A percentile compares a stretch with the other conserved stretches of the same genome.
phyloP scores from a whole-genome alignment of 2,888 invertebrate species.

The Xylota segnis region DNA sequence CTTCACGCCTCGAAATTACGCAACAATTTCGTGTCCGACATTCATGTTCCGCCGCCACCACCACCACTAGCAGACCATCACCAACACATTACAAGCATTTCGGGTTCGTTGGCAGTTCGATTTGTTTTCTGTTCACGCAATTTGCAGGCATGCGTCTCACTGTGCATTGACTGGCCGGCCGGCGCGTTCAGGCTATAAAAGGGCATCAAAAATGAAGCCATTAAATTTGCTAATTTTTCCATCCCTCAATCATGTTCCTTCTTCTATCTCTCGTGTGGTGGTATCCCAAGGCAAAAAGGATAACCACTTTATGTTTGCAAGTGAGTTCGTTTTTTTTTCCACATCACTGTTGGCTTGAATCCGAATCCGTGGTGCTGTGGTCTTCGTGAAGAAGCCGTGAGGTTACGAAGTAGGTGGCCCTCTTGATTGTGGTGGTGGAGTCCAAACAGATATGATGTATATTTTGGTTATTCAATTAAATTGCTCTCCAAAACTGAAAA shows the following conservation, averaged over 20 bases:
- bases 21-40: constrained; percentile 83
- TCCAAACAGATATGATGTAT: constrained; percentile 55
- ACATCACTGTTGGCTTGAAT: constrained; percentile 15
- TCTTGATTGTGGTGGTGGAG: constrained; percentile 48
- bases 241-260: constrained; percentile 75
- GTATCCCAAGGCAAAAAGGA: constrained; percentile 69
- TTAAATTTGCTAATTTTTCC: constrained; percentile 77
- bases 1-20: constrained; percentile 85
- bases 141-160: constrained; percentile 72
- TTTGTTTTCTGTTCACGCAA: constrained; percentile 77
- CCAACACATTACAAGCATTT: constrained; percentile 58
- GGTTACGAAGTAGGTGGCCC: constrained; percentile 75
- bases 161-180: constrained; percentile 22
- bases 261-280: constrained; percentile 62
- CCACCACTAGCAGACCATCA: constrained; percentile 31
- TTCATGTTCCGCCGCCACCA: constrained; percentile 66
- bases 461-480: constrained; percentile 73
- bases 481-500: constrained; percentile 58
- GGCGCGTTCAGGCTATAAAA: constrained; percentile 70
- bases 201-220: constrained; percentile 77
- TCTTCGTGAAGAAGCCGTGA: constrained; percentile 63
- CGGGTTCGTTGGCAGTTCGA: constrained; percentile 73
- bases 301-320: constrained; percentile 69
- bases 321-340: constrained; percentile 28
- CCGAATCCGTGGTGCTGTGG: too few species aligned